phyloP scores from a whole-genome alignment of 2,113 vertebrate genomes.

The Opisthocomus hoazin region DNA sequence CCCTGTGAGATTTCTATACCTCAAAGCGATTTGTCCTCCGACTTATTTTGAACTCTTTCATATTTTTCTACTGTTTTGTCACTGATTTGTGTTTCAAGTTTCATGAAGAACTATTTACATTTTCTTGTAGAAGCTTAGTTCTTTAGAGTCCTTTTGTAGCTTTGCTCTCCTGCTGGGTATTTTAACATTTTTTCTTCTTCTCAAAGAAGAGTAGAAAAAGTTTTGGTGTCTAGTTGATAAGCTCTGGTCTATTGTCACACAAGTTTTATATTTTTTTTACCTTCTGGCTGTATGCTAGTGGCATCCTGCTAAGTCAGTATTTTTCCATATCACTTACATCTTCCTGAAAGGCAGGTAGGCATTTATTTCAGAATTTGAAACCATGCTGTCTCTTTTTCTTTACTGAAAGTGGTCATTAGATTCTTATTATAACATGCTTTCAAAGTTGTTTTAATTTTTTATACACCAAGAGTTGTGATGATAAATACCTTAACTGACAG shows the following conservation, averaged over 20 bases:
- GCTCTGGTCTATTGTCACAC: neutral
- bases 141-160: neutral
- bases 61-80: neutral
- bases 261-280: neutral
- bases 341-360: neutral
- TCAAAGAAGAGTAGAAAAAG: neutral
- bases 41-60: constrained; percentile 22
- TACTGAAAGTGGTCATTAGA: neutral
- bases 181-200: neutral
- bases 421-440: neutral
- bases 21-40: constrained; percentile 32
- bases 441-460: neutral
- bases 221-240: neutral
- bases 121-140: neutral
- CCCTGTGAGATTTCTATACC: constrained; percentile 19
- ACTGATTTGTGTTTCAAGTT: constrained; percentile 16
- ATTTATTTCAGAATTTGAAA: neutral
- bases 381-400: neutral
- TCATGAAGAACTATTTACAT: neutral
- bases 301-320: neutral
- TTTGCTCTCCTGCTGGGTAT: neutral
- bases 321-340: neutral
- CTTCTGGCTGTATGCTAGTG: neutral
- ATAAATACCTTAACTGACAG: neutral
- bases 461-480: neutral